These are phyloP conservation scores for Ahaetulla prasina DNA, from an alignment of 2,113 vertebrate genomes.

Conservation along the genomic window DNA sequence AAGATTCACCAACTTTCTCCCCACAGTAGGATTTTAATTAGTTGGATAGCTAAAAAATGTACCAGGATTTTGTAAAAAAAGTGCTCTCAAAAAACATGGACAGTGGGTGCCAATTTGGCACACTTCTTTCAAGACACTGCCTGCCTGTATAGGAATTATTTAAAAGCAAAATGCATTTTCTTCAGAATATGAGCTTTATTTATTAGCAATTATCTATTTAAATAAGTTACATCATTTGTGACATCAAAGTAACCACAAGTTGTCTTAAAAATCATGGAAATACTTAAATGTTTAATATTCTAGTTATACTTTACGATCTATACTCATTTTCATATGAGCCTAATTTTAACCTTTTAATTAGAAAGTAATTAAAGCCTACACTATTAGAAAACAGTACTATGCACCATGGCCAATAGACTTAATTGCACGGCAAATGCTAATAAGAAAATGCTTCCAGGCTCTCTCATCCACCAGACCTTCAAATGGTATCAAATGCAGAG, in stretches of 20 bases:
- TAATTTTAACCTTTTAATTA: neutral
- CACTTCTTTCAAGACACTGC: neutral
- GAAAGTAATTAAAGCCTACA: neutral
- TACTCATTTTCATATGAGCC: neutral
- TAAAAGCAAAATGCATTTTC: neutral
- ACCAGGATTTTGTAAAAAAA: neutral
- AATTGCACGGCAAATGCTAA: neutral
- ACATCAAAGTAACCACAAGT: neutral
- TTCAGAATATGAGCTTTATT: neutral
- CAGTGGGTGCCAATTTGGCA: too few species aligned
- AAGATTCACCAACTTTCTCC: neutral
- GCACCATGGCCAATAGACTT: neutral
- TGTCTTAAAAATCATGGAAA: neutral
- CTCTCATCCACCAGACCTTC: neutral
- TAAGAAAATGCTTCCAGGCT: too few species aligned
- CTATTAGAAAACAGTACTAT: neutral
- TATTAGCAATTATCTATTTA: neutral
- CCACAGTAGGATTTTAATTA: neutral
- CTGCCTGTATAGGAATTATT: neutral
- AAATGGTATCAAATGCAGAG: neutral
- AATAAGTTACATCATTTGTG: neutral
- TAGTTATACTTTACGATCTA: neutral
- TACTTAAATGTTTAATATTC: neutral
- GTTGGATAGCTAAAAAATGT: neutral
- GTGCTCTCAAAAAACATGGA: neutral